Base-by-base conservation (phyloP, 2,797 vertebrate genomes). In the Astyanax mexicanus region DNA sequence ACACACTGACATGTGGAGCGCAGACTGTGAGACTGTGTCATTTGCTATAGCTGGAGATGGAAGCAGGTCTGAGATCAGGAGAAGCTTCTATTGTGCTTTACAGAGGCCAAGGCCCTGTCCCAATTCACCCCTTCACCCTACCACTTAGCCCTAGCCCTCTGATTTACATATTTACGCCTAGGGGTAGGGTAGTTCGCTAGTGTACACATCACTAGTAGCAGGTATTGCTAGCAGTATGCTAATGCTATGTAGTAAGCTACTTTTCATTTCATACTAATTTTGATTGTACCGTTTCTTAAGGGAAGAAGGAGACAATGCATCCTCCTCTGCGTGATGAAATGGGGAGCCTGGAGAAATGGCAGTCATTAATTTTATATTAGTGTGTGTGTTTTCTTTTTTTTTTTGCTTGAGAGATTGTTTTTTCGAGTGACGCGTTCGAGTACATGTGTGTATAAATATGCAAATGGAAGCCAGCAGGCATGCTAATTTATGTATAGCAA, bases 1-100 rank as follows among this genome's bases (percentile, higher is more conserved):
- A n/a, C 38, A 38, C 21, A 23, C 69, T 47, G 54, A 62, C 72
- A 75, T 81, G 77, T 76, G 67, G 76, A 47, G 38, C 47, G 27
- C 80, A 76, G 75, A 71, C 25, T n/a, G 45, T 13, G 11, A 29
- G 40, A 3, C 21, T 25, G n/a, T 8, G 21, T 32, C 25, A 17
- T n/a, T n/a, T n/a, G n/a, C n/a, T n/a, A n/a, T n/a, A n/a, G n/a
- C 7, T 54, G 52, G 35, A 45, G 60, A 66, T 42, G 32, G 25
- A 60, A 13, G 44, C 52, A 27, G 54, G 17, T 60, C 66, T 71
- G 38, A 49, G 60, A 77, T 54, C 58, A 55, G 68, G 45, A 19
- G 15, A 57, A 32, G 9, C 32, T 45, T 21, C 13, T 29, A 44
- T 15, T 54, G 13, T 68, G 21, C 12, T 12, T 52, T 21, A 71